A percentile compares a stretch with the other conserved stretches of the same genome.
Conservation (phyloP, 2,797 vertebrate genomes). For the Craterocephalus amniculus region DNA sequence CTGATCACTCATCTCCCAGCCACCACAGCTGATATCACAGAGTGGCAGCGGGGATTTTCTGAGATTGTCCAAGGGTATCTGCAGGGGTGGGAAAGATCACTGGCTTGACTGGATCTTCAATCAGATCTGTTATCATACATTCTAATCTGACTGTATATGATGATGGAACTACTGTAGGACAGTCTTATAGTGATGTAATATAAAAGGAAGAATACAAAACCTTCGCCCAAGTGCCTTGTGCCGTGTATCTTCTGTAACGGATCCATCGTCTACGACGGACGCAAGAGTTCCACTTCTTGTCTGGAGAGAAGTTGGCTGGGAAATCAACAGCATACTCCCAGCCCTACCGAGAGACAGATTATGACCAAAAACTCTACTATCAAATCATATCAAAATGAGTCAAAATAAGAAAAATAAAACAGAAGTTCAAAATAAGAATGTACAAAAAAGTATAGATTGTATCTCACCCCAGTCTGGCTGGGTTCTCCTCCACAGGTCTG, state of each 20-base stretch:
- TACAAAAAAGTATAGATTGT: neutral
- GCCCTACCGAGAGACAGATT: conserved; percentile 78
- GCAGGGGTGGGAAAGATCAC: conserved; percentile 1
- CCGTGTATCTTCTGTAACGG: conserved; percentile 94
- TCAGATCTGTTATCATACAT: neutral
- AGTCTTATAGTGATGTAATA: neutral
- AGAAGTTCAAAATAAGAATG: neutral
- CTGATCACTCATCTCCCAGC: conserved; percentile 93
- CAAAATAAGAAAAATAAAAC: neutral
- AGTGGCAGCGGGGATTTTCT: conserved; percentile 89
- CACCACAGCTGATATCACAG: conserved; percentile 93
- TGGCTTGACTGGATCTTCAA: neutral
- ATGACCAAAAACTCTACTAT: neutral
- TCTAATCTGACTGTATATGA: neutral
- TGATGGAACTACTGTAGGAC: neutral
- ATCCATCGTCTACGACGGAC: conserved; percentile 96
- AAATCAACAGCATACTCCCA: conserved; percentile 98
- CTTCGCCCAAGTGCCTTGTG: conserved; percentile 93
- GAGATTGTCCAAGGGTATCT: conserved; percentile 86
- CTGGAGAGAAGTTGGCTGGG: conserved; percentile 93
- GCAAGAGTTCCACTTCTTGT: conserved; percentile 99
- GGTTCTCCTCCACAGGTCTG: conserved; percentile 96
- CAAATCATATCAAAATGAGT: neutral
- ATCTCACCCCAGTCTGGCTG: conserved; percentile 93
- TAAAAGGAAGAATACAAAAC: conserved; percentile 44